Evolutionary conservation across 2,888 invertebrate species (phyloP), one percentile per base, ranked within the genome.

Genomic region (Epinotia bilunana): DNA sequence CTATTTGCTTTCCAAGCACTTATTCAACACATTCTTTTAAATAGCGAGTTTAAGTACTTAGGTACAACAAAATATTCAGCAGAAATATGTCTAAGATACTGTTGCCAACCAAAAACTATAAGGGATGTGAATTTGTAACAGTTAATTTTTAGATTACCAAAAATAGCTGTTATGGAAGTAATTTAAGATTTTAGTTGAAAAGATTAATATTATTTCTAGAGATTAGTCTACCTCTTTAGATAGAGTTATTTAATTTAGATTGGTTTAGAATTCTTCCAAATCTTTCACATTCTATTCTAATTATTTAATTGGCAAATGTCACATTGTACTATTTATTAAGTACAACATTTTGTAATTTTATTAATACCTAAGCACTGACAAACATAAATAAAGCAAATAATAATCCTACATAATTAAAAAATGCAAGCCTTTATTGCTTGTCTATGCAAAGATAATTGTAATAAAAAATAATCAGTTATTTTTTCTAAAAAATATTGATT

Each of bases 1-100:
- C 72, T 67, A 75, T 74, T 74, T 89, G 91, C 91, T 90, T 91
- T 87, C 83, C 77, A 92, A 93, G 91, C 91, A 86, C 84, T 86
- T 63, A 58, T 69, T 73, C 43, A 61, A 60, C 28, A 49, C 61
- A 53, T 61, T 67, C 28, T 60, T 65, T 53, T 16, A 55, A 60
- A 65, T 71, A 75, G 65, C 70, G 39, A 74, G 69, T 65, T 71
- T 75, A 62, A 72, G 28, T 33, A n/a, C n/a, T n/a, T n/a, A 53
- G n/a, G 53, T 75, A 55, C 46, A 67, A 55, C 71, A 58, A 61
- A 68, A 23, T 55, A 53, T 72, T 20, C 39, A 60, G 60, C 33
- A 28, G 12, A 43, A 68, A 33, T 61, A 67, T 57, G 20, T 69
- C n/a, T 33, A 68, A 63, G n/a, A 58, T 69, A 74, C 49, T 68